phyloP scores from a whole-genome alignment of 2,113 vertebrate genomes.

The Lycaon pictus region DNA sequence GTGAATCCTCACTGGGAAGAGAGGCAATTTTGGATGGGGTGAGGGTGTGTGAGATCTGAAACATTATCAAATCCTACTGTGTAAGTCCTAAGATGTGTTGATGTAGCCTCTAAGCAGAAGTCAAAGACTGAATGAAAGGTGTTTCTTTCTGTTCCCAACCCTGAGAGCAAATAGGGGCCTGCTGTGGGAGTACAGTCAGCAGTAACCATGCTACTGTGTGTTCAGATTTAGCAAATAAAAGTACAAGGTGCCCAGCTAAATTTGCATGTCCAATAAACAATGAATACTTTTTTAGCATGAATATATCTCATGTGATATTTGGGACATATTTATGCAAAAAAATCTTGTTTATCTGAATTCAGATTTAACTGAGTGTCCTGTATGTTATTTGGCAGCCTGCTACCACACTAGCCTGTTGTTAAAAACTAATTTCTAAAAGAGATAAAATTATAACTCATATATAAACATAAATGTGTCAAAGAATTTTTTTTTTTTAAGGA shows the following conservation, averaged over 20 bases:
- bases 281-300: background rate
- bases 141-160: background rate
- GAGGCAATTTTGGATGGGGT: background rate
- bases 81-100: background rate
- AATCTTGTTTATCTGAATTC: conserved; percentile 53
- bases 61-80: no score
- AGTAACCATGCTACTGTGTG: fast-evolving
- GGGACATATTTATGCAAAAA: background rate
- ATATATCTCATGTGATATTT: background rate
- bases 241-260: background rate
- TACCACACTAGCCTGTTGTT: background rate
- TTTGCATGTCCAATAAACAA: background rate
- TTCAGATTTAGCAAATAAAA: background rate
- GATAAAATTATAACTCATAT: background rate
- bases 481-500: background rate
- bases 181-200: fast-evolving
- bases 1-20: background rate
- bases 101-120: background rate
- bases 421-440: background rate
- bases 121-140: background rate
- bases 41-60: background rate
- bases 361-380: background rate
- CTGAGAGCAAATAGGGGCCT: background rate
- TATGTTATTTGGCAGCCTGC: background rate
- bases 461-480: background rate